Conservation (phyloP, 2,888 invertebrate genomes). For the Leptopilina syphax region DNA sequence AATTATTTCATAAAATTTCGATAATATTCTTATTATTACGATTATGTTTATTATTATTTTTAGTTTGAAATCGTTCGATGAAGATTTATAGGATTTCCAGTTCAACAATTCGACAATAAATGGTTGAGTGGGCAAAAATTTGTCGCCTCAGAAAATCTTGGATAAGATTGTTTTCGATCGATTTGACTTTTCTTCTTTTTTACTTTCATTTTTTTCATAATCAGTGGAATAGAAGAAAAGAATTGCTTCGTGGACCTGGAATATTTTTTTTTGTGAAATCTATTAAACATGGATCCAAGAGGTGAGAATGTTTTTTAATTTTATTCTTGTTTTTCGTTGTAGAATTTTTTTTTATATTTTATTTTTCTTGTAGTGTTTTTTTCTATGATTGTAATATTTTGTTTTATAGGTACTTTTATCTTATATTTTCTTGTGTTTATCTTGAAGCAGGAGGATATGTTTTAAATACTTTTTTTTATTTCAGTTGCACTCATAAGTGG, state of each 20-base stretch:
- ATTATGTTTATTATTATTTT: not conserved
- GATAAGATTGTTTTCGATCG: conserved; percentile 28
- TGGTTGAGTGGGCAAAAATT: conserved; percentile 1
- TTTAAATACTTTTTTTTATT: not conserved
- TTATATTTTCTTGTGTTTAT: not conserved
- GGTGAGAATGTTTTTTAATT: too few species aligned
- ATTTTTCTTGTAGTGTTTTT: too few species aligned
- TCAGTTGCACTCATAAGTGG: conserved; percentile 86
- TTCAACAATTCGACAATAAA: not conserved
- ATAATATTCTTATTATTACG: too few species aligned
- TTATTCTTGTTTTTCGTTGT: too few species aligned
- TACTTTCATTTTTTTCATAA: not conserved
- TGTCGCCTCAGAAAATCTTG: conserved; percentile 9
- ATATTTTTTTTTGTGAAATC: too few species aligned
- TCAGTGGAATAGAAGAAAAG: not conserved
- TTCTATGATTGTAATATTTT: too few species aligned
- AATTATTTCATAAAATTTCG: too few species aligned
- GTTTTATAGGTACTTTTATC: not conserved
- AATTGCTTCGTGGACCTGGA: not conserved
- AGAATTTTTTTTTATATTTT: too few species aligned
- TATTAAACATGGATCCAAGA: too few species aligned
- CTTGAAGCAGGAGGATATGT: not conserved
- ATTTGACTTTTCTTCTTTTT: not conserved
- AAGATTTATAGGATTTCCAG: conserved; percentile 5
- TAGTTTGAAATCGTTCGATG: not conserved